Percentiles rank a stretch among this genome's conserved stretches.
phyloP scores from a whole-genome alignment of 2,797 vertebrate species.

The Gila robusta region DNA sequence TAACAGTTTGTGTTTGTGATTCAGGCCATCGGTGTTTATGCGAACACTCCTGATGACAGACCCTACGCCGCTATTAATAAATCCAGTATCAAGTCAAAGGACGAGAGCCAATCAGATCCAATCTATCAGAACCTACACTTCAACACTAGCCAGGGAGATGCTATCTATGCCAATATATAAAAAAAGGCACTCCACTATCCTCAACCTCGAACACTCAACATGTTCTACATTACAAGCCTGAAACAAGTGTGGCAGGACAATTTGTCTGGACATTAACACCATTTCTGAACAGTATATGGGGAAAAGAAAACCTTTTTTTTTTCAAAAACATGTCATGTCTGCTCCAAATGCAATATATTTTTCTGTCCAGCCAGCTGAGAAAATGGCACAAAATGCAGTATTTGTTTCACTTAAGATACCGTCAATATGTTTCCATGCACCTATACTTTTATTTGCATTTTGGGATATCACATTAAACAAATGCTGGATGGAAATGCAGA shows the following conservation, averaged over 20 bases:
- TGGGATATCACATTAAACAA: no score
- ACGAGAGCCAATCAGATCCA: not conserved
- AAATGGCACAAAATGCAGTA: no score
- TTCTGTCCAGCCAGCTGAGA: no score
- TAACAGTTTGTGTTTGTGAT: not conserved
- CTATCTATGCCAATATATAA: not conserved
- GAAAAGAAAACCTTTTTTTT: not conserved
- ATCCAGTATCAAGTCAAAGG: not conserved
- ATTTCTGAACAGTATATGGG: not conserved
- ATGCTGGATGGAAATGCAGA: no score
- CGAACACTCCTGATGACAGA: not conserved
- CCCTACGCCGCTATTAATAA: not conserved
- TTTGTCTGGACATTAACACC: not conserved
- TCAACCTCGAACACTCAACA: not conserved
- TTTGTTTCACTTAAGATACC: no score
- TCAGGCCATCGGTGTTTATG: not conserved
- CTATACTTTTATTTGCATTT: no score
- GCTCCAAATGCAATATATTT: no score
- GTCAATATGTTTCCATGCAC: no score
- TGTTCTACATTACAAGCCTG: not conserved
- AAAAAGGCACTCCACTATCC: not conserved
- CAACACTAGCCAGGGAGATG: not conserved
- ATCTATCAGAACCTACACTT: slow-evolving; percentile 14
- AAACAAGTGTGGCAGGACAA: not conserved
- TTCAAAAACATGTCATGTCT: no score